phyloP scores from a whole-genome alignment of 2,797 vertebrate species.

The Helarctos malayanus region DNA sequence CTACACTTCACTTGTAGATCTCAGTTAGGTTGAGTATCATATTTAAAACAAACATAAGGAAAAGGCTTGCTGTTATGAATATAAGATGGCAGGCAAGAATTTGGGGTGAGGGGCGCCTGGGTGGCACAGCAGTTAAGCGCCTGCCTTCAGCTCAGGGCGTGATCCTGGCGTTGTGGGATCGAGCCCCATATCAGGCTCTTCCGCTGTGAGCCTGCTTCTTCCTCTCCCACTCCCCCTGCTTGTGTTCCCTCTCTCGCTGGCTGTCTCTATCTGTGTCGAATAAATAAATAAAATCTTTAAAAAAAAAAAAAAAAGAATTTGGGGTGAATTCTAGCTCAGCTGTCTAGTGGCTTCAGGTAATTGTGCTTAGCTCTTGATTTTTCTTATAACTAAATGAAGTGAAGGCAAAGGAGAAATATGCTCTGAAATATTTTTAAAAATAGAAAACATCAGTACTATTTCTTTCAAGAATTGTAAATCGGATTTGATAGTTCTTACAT shows the following conservation, averaged over 20 bases:
- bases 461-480: slow-evolving; percentile 34
- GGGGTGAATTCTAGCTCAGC: neutral
- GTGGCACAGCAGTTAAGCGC: no score
- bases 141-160: no score
- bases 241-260: no score
- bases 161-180: no score
- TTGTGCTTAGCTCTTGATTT: neutral
- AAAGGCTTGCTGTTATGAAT: neutral
- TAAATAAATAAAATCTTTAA: no score
- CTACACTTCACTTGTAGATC: neutral
- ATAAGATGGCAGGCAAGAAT: neutral
- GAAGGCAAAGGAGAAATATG: slow-evolving; percentile 25
- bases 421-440: slow-evolving; percentile 14
- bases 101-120: neutral
- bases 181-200: no score
- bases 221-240: no score
- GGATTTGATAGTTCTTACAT: neutral
- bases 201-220: no score
- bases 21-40: neutral
- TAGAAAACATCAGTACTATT: neutral
- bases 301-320: no score
- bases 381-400: neutral
- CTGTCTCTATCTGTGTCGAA: no score
- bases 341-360: neutral
- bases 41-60: neutral